Base-by-base conservation (phyloP, 2,888 invertebrate genomes). In the Periphyllus acericola region DNA sequence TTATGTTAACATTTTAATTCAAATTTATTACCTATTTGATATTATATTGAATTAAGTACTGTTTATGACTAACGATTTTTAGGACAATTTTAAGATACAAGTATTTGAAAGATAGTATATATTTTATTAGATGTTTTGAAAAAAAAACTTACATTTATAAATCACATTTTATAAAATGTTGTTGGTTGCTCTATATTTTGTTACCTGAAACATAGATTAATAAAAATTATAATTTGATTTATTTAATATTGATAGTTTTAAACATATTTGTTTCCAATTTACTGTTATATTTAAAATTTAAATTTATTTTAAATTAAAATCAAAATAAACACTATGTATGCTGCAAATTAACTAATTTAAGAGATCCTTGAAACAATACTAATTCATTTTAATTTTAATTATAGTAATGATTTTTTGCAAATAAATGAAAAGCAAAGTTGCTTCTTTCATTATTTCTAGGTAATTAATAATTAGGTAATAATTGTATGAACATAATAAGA, bases 111-210 rank as follows among this genome's bases (percentile, higher is more conserved):
- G 78, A 72, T 71, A 71, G 46, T n/a, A 34, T 55, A 72, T 79
- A 36, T 55, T 79, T 86, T 71, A 85, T 79, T 86, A 74, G 72
- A 60, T 40, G 29, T 74, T 86, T 78, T 29, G 29, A 68, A 66
- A 86, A 84, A 68, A 68, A 79, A 78, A 87, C 86, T 87, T 87
- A 87, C 80, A 87, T 74, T 40, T 60, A 40, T 55, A 80, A 80
- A 87, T 80, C 80, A 80, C 86, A 87, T 80, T 80, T 60, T 40
- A 87, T 72, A 81, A 87, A 87, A 86, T 86, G 80, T 86, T 80
- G 86, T 60, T 79, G 79, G 74, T 80, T 81, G 86, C 74, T 87
- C 80, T 81, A 87, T 19, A 80, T 80, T 52, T 80, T 81, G 86
- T 34, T 80, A 87, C 86, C 86, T 87, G 86, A 87, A 87, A 87